Evolutionary conservation across 2,888 invertebrate species (phyloP).

Genomic region (Sinhomidia bicolor): DNA sequence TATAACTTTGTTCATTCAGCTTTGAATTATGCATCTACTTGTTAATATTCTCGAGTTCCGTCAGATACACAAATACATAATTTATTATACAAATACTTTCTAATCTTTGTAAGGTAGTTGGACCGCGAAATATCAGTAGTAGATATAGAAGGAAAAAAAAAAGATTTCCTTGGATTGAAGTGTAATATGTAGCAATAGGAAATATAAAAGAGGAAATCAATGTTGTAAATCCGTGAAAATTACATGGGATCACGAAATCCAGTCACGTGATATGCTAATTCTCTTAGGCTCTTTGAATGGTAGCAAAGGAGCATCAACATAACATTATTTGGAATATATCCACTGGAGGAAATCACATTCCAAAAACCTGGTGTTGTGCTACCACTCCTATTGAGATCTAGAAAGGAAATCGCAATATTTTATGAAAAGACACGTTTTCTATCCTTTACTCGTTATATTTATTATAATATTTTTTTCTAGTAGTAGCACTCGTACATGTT

Average conservation of each 20-base stretch:
- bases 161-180: constrained; percentile 40
- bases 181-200: background rate
- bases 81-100: too few relatives aligned
- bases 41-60: too few relatives aligned
- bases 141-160: too few relatives aligned
- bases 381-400: too few relatives aligned
- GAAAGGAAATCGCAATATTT: constrained; percentile 35
- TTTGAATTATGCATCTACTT: too few relatives aligned
- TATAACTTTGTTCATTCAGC: too few relatives aligned
- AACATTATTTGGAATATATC: too few relatives aligned
- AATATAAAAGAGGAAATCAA: background rate
- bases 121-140: background rate
- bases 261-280: constrained; percentile 45
- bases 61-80: too few relatives aligned
- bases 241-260: constrained; percentile 59
- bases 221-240: constrained; percentile 37
- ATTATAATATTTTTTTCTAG: background rate
- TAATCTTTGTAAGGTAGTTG: too few relatives aligned
- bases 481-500: too few relatives aligned
- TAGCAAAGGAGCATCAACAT: background rate
- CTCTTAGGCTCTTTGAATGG: background rate
- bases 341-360: background rate
- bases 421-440: constrained; percentile 42
- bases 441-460: background rate
- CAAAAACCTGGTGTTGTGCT: too few relatives aligned